These are phyloP conservation scores for Gnatocerus cornutus DNA, from an alignment of 2,888 invertebrate species.

Conservation along the genomic window DNA sequence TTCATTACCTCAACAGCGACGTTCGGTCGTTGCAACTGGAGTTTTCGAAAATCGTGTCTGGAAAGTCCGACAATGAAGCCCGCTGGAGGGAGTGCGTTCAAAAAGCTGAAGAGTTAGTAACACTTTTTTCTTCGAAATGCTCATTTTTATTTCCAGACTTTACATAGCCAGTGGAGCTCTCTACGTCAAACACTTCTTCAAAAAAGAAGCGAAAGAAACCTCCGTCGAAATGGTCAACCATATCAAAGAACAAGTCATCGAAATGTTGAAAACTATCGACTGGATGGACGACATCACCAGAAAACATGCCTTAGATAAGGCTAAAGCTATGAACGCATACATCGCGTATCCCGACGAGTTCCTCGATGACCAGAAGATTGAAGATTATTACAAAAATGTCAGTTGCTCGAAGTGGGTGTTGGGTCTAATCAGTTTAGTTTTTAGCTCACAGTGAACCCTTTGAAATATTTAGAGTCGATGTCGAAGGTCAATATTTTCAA, in stretches of 20 bases:
- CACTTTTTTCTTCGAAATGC: neutral
- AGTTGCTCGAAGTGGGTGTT: too few species aligned
- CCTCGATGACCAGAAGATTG: slow-evolving; percentile 83
- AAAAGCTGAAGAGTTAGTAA: slow-evolving; percentile 69
- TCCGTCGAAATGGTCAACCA: slow-evolving; percentile 88
- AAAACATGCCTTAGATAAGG: slow-evolving; percentile 81
- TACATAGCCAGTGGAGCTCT: slow-evolving; percentile 79
- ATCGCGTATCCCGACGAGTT: slow-evolving; percentile 92
- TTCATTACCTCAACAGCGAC: slow-evolving; percentile 82
- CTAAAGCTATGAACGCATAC: slow-evolving; percentile 84
- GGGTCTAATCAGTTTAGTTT: slow-evolving; percentile 51
- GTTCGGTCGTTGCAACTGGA: slow-evolving; percentile 82
- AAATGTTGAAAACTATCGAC: slow-evolving; percentile 82
- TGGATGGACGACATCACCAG: slow-evolving; percentile 93
- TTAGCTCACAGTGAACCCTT: slow-evolving; percentile 31
- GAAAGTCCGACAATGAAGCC: slow-evolving; percentile 84
- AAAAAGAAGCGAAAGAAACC: slow-evolving; percentile 83
- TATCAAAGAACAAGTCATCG: slow-evolving; percentile 82
- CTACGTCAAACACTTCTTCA: slow-evolving; percentile 87
- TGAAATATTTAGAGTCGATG: slow-evolving; percentile 36
- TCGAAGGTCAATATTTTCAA: slow-evolving; percentile 76
- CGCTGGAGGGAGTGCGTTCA: slow-evolving; percentile 89
- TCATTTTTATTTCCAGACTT: neutral
- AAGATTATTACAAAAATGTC: slow-evolving; percentile 81
- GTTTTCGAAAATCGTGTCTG: slow-evolving; percentile 83